Evolutionary conservation across 2,113 vertebrate genomes (phyloP).

Genomic region (Saguinus midas): DNA sequence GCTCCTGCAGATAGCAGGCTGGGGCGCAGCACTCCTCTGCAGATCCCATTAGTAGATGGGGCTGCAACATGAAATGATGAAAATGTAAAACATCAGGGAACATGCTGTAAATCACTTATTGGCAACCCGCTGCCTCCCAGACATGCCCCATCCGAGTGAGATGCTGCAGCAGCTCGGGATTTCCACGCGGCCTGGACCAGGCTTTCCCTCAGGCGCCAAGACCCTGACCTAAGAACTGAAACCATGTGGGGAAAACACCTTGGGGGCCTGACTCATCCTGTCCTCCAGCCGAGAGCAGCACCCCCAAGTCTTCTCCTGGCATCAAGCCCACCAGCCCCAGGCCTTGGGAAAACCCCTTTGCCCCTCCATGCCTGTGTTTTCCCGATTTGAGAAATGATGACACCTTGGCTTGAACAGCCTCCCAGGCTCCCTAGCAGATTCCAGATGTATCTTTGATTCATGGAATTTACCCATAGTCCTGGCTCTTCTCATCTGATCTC

Average conservation of each 20-base stretch:
- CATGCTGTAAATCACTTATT: constrained; percentile 84
- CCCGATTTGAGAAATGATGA: background rate
- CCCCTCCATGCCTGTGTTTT: background rate
- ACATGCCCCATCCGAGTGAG: constrained; percentile 55
- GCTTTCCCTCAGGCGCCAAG: constrained; percentile 75
- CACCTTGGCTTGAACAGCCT: background rate
- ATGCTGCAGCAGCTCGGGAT: constrained; percentile 75
- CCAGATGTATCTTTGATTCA: constrained; percentile 9
- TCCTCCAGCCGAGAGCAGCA: background rate
- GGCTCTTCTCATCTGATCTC: background rate
- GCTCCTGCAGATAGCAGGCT: background rate
- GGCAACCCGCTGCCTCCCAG: constrained; percentile 81
- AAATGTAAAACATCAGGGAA: constrained; percentile 83
- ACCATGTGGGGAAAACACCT: constrained; percentile 30
- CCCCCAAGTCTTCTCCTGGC: background rate
- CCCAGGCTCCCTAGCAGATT: background rate
- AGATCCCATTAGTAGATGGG: constrained; percentile 82
- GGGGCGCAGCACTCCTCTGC: constrained; percentile 54
- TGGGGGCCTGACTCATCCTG: constrained; percentile 6
- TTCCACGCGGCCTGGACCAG: constrained; percentile 80
- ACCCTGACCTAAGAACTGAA: constrained; percentile 77
- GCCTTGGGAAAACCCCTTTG: background rate
- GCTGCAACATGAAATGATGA: constrained; percentile 81
- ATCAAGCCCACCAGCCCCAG: background rate
- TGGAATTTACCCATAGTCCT: background rate